Base-by-base conservation (phyloP, 2,888 invertebrate genomes). In the Vandiemenella viatica region DNA sequence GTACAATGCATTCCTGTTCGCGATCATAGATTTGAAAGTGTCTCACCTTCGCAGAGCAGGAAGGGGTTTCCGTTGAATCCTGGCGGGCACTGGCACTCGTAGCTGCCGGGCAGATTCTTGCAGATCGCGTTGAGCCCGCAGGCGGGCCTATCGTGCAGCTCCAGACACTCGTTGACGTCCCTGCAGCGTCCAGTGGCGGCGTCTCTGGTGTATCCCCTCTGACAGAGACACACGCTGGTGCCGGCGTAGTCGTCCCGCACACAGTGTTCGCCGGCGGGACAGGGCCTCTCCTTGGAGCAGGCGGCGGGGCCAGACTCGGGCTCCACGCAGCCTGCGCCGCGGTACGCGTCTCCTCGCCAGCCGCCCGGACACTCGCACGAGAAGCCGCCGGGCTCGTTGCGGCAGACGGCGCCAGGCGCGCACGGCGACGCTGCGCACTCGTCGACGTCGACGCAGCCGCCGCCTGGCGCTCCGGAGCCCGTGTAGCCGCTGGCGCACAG, bases 51-150 rank as follows among this genome's bases (percentile, higher is more conserved):
- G 63, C 92, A 92, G 56, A 82, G 73, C 15, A 82, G 76, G 62
- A 89, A 92, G 1, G 92, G 90, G 67, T 92, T 91, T 41, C 91
- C 91, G 61, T 84, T 86, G 62, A 84, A 90, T 23, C 88, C 89
- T 21, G 79, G 72, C 0, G 90, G 85, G 60, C 92, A 93, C 60
- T 86, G 85, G 59, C 92, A 93, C 66, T 90, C 90, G 62, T 91
- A 93, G 62, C 89, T 89, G 43, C 92, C 92, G 0, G 91, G 91
- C 45, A 91, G 69, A 67, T 93, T 93, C 64, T 88, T 90, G 61
- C 92, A 93, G 50, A 90, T 77, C 0, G 91, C 89, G 65, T 90
- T 89, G 19, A 86, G 67, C 1, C 91, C 92, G 65, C 92, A 92
- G 16, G 86, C 82, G 3, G 83, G 77, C 57, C 83, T 84, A 49